Percentiles rank a stretch among this genome's conserved stretches.
Conservation (phyloP, 2,797 vertebrate genomes). For the Mormyrus hasselquistii region DNA sequence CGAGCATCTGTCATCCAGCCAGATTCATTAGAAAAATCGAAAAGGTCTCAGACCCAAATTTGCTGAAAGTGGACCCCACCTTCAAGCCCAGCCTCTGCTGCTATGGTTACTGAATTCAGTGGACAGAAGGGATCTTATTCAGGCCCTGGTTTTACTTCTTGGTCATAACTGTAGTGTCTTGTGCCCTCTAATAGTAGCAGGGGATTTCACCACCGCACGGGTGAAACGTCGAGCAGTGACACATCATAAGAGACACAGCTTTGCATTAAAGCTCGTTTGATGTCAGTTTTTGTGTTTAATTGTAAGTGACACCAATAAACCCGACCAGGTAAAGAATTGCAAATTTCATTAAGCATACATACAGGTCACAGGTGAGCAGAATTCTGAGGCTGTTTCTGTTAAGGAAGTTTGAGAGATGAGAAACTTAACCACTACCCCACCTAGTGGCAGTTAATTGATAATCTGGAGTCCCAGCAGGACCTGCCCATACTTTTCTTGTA, state of each 20-base stretch:
- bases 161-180: background rate
- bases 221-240: background rate
- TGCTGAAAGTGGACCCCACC: background rate
- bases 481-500: background rate
- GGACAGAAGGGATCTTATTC: background rate
- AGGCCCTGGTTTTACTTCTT: background rate
- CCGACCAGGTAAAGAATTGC: background rate
- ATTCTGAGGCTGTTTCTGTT: background rate
- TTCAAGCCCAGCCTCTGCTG: background rate
- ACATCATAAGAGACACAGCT: background rate
- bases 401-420: background rate
- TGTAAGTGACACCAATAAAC: background rate
- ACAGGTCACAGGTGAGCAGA: background rate
- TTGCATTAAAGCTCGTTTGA: background rate
- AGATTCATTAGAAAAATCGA: background rate
- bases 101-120: background rate
- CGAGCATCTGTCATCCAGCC: background rate
- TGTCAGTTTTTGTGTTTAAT: background rate
- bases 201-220: background rate
- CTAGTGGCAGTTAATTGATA: background rate
- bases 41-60: background rate
- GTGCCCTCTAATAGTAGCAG: background rate
- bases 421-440: background rate
- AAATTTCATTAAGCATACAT: background rate
- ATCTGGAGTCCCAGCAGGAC: background rate